Evolutionary conservation across 2,888 invertebrate species (phyloP), one percentile per base, ranked within the genome.

Genomic region (Drosophila neotestacea): DNA sequence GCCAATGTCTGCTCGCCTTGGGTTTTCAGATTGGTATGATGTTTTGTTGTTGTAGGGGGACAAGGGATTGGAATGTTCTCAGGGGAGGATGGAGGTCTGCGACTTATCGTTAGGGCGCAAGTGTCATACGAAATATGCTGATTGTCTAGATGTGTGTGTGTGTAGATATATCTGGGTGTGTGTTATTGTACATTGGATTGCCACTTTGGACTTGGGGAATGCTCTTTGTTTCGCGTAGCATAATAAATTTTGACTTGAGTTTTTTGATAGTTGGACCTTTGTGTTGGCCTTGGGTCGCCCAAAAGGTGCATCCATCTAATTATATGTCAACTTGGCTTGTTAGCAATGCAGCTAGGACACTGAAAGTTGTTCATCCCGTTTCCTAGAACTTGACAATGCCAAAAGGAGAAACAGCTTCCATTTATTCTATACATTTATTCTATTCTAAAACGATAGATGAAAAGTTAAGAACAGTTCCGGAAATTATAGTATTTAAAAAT

Each of bases 91-190:
- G 55, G 38, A 63, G 54, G 68, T 50, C 62, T 69, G 46, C 67
- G 67, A 70, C 78, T 74, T 79, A 77, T 77, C 77, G 80, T 79
- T 81, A 71, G 82, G 82, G 79, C 82, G 71, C 78, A 78, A 79
- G 71, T 79, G 79, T 79, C 79, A 79, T 79, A 75, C 75, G 61
- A 79, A 79, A 82, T 79, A 79, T 79, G 79, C 82, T 52, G 66
- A 81, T 78, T 77, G 81, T 67, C 32, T 48, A 16, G 42, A 22
- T 38, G 11, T 52, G n/a, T 44, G n/a, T 44, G 9, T 50, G 32
- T 50, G 42, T 39, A 27, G 52, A 41, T 64, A 36, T 52, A 56
- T 50, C 50, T 39, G 54, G 38, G 50, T 47, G 56, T 59, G 39
- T 61, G 30, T 50, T 41, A 52, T 34, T 54, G 47, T 55, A 51